Evolutionary conservation across 2,888 invertebrate genomes (phyloP).

Genomic region (Euclidia mi): DNA sequence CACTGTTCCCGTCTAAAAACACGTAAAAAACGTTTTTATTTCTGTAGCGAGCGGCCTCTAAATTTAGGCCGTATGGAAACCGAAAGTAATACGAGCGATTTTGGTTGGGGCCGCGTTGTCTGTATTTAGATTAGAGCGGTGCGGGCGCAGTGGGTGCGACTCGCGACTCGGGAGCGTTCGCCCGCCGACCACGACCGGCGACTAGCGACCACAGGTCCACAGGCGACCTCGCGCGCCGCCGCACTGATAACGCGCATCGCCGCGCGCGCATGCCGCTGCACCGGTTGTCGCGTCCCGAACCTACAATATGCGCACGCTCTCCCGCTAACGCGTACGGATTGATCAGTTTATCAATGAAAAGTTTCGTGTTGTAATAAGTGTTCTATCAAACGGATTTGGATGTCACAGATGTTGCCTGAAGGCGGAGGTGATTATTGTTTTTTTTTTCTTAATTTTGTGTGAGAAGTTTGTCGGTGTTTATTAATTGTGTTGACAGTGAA

Average conservation of each 20-base stretch:
- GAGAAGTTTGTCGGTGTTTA: slow-evolving; percentile 10
- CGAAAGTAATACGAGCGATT: slow-evolving; percentile 88
- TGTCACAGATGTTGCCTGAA: slow-evolving; percentile 87
- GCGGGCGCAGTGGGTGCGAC: slow-evolving; percentile 64
- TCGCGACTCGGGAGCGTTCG: slow-evolving; percentile 48
- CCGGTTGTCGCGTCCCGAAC: background rate
- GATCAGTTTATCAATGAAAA: slow-evolving; percentile 60
- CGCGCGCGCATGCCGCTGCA: background rate
- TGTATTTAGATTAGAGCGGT: slow-evolving; percentile 87
- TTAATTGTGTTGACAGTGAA: background rate
- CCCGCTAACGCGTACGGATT: slow-evolving; percentile 1
- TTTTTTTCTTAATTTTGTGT: slow-evolving; percentile 15
- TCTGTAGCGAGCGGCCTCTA: slow-evolving; percentile 87
- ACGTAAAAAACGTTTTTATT: slow-evolving; percentile 89
- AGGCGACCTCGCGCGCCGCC: slow-evolving; percentile 33
- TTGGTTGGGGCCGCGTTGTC: slow-evolving; percentile 86
- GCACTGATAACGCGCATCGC: slow-evolving; percentile 19
- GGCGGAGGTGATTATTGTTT: slow-evolving; percentile 81
- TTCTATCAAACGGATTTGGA: slow-evolving; percentile 73
- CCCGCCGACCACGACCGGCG: slow-evolving; percentile 24
- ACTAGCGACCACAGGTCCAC: too few species aligned
- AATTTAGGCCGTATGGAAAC: slow-evolving; percentile 89
- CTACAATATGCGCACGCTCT: slow-evolving; percentile 30
- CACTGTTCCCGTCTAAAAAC: slow-evolving; percentile 87
- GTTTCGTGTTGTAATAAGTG: slow-evolving; percentile 61